A percentile compares a stretch with the other conserved stretches of the same genome.
Conservation (phyloP, 2,113 vertebrate genomes). For the Eolophus roseicapilla region DNA sequence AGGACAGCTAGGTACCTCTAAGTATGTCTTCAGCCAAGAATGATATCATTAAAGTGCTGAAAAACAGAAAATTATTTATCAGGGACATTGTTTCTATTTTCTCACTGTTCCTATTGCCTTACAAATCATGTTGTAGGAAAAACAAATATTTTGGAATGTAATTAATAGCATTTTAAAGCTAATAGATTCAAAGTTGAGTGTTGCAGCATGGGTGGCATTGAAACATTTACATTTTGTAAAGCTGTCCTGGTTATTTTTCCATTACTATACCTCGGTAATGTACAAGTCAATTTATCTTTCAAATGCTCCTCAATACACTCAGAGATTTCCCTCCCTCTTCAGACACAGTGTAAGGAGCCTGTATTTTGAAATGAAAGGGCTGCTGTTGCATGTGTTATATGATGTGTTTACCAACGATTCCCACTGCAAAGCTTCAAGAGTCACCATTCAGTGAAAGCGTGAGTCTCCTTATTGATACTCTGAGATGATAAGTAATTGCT, state of each 20-base stretch:
- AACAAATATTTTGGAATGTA: not conserved
- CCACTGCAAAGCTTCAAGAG: not conserved
- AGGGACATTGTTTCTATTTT: not conserved
- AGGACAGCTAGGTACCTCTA: not conserved
- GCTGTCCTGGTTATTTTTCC: not conserved
- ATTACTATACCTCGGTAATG: not conserved
- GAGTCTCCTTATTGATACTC: not conserved
- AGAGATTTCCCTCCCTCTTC: not conserved
- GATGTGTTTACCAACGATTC: not conserved
- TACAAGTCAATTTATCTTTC: not conserved
- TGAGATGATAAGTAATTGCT: not conserved
- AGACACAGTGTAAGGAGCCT: not conserved
- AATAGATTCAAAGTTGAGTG: not conserved
- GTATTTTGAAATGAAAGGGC: not conserved
- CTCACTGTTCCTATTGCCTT: not conserved
- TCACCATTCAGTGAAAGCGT: not conserved
- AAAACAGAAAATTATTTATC: not conserved
- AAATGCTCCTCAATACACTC: not conserved
- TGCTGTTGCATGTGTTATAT: fast-evolving
- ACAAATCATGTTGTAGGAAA: not conserved
- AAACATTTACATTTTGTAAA: not conserved
- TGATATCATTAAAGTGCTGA: not conserved
- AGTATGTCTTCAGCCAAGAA: not conserved
- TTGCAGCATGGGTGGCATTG: not conserved
- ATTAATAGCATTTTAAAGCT: not conserved